These are phyloP conservation scores for Escarpia spicata DNA, from an alignment of 2,888 invertebrate genomes.

Conservation along the genomic window DNA sequence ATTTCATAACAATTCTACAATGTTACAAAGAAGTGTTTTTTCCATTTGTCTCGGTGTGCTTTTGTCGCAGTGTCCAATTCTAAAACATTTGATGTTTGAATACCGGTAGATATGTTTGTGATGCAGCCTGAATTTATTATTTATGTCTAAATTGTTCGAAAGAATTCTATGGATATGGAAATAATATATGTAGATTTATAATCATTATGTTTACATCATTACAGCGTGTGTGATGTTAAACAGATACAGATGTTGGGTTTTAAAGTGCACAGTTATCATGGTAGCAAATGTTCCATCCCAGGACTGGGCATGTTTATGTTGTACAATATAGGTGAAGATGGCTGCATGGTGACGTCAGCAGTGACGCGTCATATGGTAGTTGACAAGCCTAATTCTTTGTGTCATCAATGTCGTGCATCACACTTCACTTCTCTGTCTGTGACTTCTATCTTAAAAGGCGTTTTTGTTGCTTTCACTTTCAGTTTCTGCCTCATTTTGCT, in stretches of 20 bases:
- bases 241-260: not conserved
- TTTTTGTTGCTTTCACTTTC: not conserved
- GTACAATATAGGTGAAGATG: slow-evolving; percentile 9
- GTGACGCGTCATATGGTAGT: not conserved
- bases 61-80: not conserved
- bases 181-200: not conserved
- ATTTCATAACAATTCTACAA: not conserved
- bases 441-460: not conserved
- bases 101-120: not conserved
- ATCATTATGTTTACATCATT: not conserved
- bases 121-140: not conserved
- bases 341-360: not conserved
- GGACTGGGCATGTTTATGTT: not conserved
- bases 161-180: not conserved
- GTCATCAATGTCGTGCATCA: not conserved
- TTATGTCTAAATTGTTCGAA: not conserved
- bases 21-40: not conserved
- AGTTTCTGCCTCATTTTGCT: not conserved
- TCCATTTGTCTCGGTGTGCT: not conserved
- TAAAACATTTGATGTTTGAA: not conserved
- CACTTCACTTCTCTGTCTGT: not conserved
- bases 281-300: not conserved
- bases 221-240: not conserved
- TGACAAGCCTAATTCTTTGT: not conserved
- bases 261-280: not conserved